A percentile compares a stretch with the other conserved stretches of the same genome.
These are phyloP conservation scores for Busseola fusca DNA, from an alignment of 2,888 invertebrate species.

Conservation along the genomic window DNA sequence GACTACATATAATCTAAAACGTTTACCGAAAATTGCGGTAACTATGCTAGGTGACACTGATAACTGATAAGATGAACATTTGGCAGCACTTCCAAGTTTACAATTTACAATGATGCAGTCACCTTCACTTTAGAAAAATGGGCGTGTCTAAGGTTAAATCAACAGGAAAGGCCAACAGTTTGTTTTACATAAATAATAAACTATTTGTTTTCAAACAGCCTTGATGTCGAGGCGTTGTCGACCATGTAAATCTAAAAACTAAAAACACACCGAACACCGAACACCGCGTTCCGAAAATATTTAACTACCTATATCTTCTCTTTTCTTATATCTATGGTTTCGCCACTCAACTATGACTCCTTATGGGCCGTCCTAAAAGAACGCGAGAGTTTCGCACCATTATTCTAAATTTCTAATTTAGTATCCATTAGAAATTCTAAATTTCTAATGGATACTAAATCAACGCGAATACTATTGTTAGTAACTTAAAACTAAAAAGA, in stretches of 20 bases:
- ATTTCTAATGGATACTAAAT: slow-evolving; percentile 69
- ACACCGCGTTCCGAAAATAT: no score
- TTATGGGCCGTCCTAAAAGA: slow-evolving; percentile 92
- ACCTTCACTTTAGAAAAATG: slow-evolving; percentile 2
- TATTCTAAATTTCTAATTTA: slow-evolving; percentile 69
- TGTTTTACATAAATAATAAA: neutral
- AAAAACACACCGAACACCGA: no score
- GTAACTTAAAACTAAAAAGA: no score
- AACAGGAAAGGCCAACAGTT: slow-evolving; percentile 5
- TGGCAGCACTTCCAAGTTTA: neutral
- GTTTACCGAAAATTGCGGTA: neutral
- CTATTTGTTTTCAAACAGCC: slow-evolving; percentile 70
- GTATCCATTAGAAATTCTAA: no score
- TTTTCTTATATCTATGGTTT: slow-evolving; percentile 14
- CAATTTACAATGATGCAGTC: neutral
- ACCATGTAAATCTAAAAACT: slow-evolving; percentile 1
- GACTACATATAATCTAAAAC: neutral
- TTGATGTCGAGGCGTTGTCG: slow-evolving; percentile 65
- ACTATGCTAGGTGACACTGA: neutral
- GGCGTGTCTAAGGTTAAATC: neutral
- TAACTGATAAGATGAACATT: neutral
- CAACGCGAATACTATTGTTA: no score
- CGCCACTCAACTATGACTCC: slow-evolving; percentile 75
- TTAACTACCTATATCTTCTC: no score
- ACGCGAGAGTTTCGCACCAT: no score